Evolutionary conservation across 2,888 invertebrate species (phyloP).

Genomic region (Rhodophaea formosa): DNA sequence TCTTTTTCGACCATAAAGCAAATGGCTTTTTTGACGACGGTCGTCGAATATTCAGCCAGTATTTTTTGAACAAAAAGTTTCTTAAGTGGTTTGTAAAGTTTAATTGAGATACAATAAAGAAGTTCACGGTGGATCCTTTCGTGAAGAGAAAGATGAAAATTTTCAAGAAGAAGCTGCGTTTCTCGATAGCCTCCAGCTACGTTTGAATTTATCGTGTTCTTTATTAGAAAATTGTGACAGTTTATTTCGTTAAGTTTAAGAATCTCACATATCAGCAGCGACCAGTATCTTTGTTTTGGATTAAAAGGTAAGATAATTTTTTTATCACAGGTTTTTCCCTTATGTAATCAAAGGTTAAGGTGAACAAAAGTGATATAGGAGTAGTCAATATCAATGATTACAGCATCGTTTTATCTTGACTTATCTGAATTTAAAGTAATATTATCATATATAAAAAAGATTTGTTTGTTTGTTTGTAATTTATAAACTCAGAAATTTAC

Average conservation of each 20-base stretch:
- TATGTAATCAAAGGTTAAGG: neutral
- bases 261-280: slow-evolving; percentile 52
- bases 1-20: slow-evolving; percentile 42
- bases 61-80: slow-evolving; percentile 32
- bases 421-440: no score
- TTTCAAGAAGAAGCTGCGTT: slow-evolving; percentile 75
- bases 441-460: no score
- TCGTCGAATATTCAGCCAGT: slow-evolving; percentile 41
- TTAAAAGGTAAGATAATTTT: slow-evolving; percentile 21
- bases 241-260: slow-evolving; percentile 23
- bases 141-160: slow-evolving; percentile 76
- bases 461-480: no score
- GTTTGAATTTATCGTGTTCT: slow-evolving; percentile 36
- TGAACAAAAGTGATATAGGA: neutral
- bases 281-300: slow-evolving; percentile 21
- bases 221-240: slow-evolving; percentile 22
- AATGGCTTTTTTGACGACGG: slow-evolving; percentile 46
- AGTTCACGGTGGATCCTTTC: slow-evolving; percentile 65
- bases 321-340: neutral
- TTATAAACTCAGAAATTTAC: no score
- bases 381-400: no score
- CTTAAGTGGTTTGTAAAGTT: slow-evolving; percentile 24
- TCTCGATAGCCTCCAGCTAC: slow-evolving; percentile 61
- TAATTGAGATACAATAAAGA: slow-evolving; percentile 26
- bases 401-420: no score